Evolutionary conservation across 2,888 invertebrate species (phyloP).

Genomic region (Zelleria hepariella): DNA sequence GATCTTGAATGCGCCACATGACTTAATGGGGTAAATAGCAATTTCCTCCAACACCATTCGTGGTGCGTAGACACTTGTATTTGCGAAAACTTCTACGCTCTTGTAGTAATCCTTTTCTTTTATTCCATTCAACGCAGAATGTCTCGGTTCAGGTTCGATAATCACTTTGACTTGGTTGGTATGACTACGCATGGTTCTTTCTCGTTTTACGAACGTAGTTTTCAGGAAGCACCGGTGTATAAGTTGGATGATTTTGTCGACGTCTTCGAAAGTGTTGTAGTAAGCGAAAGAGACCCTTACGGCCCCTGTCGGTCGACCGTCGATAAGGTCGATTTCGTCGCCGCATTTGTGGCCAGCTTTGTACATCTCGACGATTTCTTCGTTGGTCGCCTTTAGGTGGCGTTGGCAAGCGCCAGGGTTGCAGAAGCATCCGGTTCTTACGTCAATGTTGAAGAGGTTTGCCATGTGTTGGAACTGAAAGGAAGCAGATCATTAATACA

Average conservation of each 20-base stretch:
- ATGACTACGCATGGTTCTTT: slow-evolving; percentile 16
- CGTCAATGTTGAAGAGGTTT: slow-evolving; percentile 84
- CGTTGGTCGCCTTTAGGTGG: slow-evolving; percentile 77
- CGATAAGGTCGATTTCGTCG: slow-evolving; percentile 86
- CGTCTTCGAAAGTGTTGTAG: slow-evolving; percentile 83
- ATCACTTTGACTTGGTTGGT: slow-evolving; percentile 13
- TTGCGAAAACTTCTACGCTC: neutral
- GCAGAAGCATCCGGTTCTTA: slow-evolving; percentile 97
- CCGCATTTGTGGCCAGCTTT: slow-evolving; percentile 93
- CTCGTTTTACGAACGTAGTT: slow-evolving; percentile 39
- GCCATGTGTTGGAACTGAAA: slow-evolving; percentile 89
- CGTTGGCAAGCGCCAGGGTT: slow-evolving; percentile 95
- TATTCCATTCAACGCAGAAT: neutral
- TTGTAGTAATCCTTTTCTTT: neutral
- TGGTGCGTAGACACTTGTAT: neutral
- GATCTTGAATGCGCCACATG: slow-evolving; percentile 86
- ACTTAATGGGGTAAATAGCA: slow-evolving; percentile 89
- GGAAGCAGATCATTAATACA: neutral
- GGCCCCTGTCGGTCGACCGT: slow-evolving; percentile 93
- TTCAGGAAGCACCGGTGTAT: slow-evolving; percentile 81
- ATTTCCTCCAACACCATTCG: slow-evolving; percentile 40
- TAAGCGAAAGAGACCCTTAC: slow-evolving; percentile 94
- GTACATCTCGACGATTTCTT: slow-evolving; percentile 82
- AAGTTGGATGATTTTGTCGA: slow-evolving; percentile 79
- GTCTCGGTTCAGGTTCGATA: slow-evolving; percentile 9